A percentile compares a stretch with the other conserved stretches of the same genome.
Conservation (phyloP, 1,140 invertebrate genomes). For the Drosophila nigromelanica region DNA sequence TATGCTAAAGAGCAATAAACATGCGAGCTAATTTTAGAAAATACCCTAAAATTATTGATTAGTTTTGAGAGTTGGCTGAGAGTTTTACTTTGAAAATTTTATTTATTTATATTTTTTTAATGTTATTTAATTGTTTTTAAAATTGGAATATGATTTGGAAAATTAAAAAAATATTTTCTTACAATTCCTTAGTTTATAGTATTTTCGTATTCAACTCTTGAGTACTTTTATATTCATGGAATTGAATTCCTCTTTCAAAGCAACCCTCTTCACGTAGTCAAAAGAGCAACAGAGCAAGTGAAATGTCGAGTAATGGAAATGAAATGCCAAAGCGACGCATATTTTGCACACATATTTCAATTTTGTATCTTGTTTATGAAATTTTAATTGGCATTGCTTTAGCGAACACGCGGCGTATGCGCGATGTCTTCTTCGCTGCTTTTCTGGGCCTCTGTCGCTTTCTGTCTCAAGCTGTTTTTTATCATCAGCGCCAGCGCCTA, state of each 20-base stretch:
- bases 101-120: background rate
- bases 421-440: constrained; percentile 61
- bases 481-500: constrained; percentile 54
- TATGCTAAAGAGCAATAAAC: constrained; percentile 11
- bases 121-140: background rate
- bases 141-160: no score
- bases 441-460: constrained; percentile 1
- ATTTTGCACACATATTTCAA: constrained; percentile 38
- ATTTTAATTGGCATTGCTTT: constrained; percentile 61
- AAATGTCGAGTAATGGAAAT: constrained; percentile 15
- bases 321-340: constrained; percentile 37
- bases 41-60: background rate
- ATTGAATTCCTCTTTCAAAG: background rate
- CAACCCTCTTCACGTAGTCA: no score
- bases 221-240: background rate
- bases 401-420: constrained; percentile 64
- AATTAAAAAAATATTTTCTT: no score
- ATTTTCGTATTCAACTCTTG: no score
- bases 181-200: no score
- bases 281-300: no score
- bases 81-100: no score
- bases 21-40: constrained; percentile 1
- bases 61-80: background rate
- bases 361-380: constrained; percentile 56
- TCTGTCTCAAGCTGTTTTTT: constrained; percentile 67